These are phyloP conservation scores for Epizoanthus illoricatus DNA, from an alignment of 92 coral and sea anemone species.

Conservation along the genomic window DNA sequence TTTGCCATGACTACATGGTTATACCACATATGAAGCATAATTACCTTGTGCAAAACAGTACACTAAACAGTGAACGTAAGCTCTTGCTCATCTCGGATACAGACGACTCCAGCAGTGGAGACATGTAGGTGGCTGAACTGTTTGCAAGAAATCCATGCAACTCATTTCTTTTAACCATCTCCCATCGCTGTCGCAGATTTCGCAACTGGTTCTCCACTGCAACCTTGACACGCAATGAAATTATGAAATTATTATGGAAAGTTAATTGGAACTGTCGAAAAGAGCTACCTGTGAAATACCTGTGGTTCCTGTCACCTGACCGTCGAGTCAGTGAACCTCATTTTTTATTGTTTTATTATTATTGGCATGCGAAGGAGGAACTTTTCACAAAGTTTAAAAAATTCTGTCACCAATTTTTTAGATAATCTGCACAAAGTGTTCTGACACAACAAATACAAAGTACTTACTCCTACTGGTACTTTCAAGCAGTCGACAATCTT, in stretches of 20 bases:
- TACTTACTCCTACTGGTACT: conserved; percentile 28
- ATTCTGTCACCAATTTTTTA: too few species aligned
- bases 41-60: conserved; percentile 71
- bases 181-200: conserved; percentile 86
- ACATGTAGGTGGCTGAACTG: conserved; percentile 48
- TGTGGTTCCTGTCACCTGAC: too few species aligned
- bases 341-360: too few species aligned
- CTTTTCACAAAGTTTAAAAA: too few species aligned
- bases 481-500: conserved; percentile 29
- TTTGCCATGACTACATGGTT: too few species aligned
- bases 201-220: conserved; percentile 76
- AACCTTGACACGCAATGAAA: conserved; percentile 44
- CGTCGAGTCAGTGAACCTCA: too few species aligned
- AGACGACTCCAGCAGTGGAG: conserved; percentile 84
- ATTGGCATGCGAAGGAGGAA: too few species aligned
- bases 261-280: too few species aligned
- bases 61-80: conserved; percentile 76
- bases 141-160: conserved; percentile 55
- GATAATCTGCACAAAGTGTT: neutral
- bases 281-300: too few species aligned
- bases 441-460: neutral
- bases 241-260: neutral
- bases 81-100: conserved; percentile 69
- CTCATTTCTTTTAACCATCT: conserved; percentile 77
- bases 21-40: too few species aligned